Evolutionary conservation across 2,888 invertebrate genomes (phyloP).

Genomic region (Campaea margaritaria): DNA sequence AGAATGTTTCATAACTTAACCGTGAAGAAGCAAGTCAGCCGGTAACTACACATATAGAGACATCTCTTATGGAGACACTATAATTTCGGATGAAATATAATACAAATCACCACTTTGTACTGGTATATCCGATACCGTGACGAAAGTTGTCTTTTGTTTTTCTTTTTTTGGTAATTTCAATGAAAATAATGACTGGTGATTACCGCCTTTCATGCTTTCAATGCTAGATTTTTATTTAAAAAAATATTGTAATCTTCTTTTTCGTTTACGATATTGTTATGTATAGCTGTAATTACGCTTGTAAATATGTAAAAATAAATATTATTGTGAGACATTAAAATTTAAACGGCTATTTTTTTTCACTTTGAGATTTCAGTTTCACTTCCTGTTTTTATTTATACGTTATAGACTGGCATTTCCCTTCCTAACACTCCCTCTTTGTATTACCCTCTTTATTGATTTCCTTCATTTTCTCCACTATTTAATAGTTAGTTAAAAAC

Average conservation of each 20-base stretch:
- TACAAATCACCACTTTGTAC: constrained; percentile 35
- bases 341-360: background rate
- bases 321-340: constrained; percentile 38
- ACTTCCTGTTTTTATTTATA: no score
- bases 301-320: constrained; percentile 82
- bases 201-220: constrained; percentile 11
- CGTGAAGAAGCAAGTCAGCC: background rate
- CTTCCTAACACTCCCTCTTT: no score
- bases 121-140: constrained; percentile 51
- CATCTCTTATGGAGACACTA: background rate
- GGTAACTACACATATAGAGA: background rate
- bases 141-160: constrained; percentile 47
- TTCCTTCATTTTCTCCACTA: no score
- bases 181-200: constrained; percentile 12
- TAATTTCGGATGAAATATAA: background rate
- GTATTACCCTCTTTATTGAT: no score
- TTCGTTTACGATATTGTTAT: constrained; percentile 37
- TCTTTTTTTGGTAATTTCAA: constrained; percentile 22
- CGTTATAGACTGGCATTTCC: no score
- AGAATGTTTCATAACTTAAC: no score
- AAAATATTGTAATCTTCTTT: constrained; percentile 27
- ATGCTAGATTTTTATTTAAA: constrained; percentile 1
- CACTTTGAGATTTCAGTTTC: background rate
- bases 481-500: no score
- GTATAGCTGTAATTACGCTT: constrained; percentile 69